These are phyloP conservation scores for Phasianus colchicus DNA, from an alignment of 2,113 vertebrate species.

Conservation along the genomic window DNA sequence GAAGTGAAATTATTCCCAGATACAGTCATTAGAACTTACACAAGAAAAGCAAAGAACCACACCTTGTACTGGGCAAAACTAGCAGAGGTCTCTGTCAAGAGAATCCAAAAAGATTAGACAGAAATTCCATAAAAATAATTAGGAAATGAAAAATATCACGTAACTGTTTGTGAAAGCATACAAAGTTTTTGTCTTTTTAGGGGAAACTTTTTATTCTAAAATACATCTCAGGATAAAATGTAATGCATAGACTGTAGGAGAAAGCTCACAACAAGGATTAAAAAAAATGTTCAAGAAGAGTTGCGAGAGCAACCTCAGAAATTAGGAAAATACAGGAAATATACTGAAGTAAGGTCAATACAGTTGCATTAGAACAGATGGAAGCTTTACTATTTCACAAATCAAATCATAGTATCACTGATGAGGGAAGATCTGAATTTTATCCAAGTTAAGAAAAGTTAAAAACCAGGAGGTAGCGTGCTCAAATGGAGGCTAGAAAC, in stretches of 20 bases:
- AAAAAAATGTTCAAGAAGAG: not conserved
- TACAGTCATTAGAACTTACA: not conserved
- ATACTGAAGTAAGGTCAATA: constrained; percentile 21
- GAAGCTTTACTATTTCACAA: constrained; percentile 43
- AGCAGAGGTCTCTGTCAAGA: not conserved
- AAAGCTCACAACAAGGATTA: not conserved
- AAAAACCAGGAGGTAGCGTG: not conserved
- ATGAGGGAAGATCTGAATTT: not conserved
- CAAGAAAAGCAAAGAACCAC: not conserved
- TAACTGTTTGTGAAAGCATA: not conserved
- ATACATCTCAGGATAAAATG: not conserved
- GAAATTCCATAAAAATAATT: not conserved
- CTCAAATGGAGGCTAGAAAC: not conserved
- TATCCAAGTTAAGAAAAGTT: not conserved
- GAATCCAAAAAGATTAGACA: not conserved
- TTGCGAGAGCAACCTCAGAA: constrained; percentile 49
- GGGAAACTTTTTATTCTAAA: not conserved
- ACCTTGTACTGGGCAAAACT: not conserved
- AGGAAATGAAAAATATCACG: not conserved
- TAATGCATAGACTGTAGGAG: accelerated
- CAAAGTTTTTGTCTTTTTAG: not conserved
- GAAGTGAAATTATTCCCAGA: not conserved
- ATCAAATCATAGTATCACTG: not conserved
- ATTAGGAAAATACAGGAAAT: constrained; percentile 44
- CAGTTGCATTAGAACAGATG: constrained; percentile 44